A percentile compares a stretch with the other conserved stretches of the same genome.
Evolutionary conservation across 92 coral and sea anemone species (phyloP).

Genomic region (Pocillopora grandis): DNA sequence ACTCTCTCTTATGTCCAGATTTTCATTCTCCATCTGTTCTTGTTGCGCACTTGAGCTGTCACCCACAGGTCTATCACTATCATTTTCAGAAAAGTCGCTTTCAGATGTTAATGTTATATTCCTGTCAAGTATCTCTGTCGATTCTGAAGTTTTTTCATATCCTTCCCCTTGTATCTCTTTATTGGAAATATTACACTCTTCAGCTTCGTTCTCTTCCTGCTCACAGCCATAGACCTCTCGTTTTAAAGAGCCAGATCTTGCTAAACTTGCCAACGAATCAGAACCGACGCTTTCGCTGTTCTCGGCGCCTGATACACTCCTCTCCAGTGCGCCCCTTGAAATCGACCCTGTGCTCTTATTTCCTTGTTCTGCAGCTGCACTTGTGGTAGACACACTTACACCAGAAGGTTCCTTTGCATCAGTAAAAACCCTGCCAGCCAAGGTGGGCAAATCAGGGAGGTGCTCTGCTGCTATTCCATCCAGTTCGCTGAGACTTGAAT

Average conservation of each 20-base stretch:
- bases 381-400: not conserved
- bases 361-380: not conserved
- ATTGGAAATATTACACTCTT: not conserved
- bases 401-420: constrained; percentile 1
- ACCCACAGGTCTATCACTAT: not conserved
- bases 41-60: not conserved
- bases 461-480: constrained; percentile 14
- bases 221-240: constrained; percentile 49
- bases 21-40: not conserved
- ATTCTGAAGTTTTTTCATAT: not conserved
- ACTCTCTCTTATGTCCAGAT: not conserved
- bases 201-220: not conserved
- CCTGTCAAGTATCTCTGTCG: not conserved
- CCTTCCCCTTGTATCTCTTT: not conserved
- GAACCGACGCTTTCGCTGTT: constrained; percentile 3
- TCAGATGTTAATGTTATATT: not conserved
- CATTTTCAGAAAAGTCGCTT: not conserved
- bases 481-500: constrained; percentile 28
- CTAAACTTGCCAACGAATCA: not conserved
- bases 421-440: not conserved
- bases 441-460: constrained; percentile 2
- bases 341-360: constrained; percentile 11
- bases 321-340: constrained; percentile 1
- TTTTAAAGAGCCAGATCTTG: constrained; percentile 1
- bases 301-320: constrained; percentile 40